Evolutionary conservation across 2,888 invertebrate species (phyloP), one percentile per base, ranked within the genome.

Genomic region (Osmoderma eremita): DNA sequence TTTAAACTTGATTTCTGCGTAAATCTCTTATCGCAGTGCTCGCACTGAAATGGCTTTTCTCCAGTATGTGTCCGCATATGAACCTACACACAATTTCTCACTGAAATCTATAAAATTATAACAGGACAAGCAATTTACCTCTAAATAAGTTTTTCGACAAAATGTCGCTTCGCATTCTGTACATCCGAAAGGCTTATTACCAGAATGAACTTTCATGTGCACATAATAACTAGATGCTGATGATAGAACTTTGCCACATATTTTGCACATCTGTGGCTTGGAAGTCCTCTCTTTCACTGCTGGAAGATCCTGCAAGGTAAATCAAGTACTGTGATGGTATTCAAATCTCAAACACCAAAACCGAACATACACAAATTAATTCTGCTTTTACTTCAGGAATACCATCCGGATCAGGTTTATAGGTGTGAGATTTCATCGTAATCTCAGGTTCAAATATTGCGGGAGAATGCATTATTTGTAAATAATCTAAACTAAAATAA

Each of bases 41-140:
- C 89, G 80, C 91, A 91, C 80, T 91, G 88, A 80, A 90, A 91
- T 0, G 91, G 91, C 53, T 88, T 83, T 79, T 91, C 91, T 67
- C 90, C 91, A 15, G 91, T 92, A 84, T 92, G 92, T 69, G 91
- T 91, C 79, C 92, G 86, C 90, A 91, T 90, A 79, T 92, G 92
- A 53, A 92, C 91, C 81, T 81, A 22, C 1, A 71, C 58, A 53
- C 17, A 15, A 48, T 22, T 30, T 38, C 17, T 13, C 30, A 64
- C 45, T 42, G 63, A 45, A 39, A 50, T 38, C 15, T 39, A 12
- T 30, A 2, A 30, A 30, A 51, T 50, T 51, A 62, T n/a, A 49
- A 38, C n/a, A 20, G 4, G 39, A 50, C 2, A 56, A 13, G 6
- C 20, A 38, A 65, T 22, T 48, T 71, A 80, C 81, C 83, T 91